These are phyloP conservation scores for Galleria mellonella DNA, from an alignment of 1,140 invertebrate genomes.

Conservation along the genomic window DNA sequence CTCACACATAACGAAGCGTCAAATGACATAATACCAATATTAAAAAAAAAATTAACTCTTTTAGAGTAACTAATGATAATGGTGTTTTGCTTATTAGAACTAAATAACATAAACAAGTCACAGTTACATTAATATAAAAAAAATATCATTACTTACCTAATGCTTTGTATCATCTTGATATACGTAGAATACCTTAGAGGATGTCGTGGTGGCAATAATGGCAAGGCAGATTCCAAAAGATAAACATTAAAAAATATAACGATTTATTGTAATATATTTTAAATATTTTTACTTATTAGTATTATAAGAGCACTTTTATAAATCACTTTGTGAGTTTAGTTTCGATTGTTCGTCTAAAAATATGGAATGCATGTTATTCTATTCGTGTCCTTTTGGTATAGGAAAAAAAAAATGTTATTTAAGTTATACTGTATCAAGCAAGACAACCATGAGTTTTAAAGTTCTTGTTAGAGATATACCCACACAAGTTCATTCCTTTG, in stretches of 20 bases:
- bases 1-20: too few relatives aligned
- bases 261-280: background rate
- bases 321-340: constrained; percentile 19
- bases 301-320: constrained; percentile 46
- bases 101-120: too few relatives aligned
- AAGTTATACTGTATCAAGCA: constrained; percentile 24
- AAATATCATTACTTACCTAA: constrained; percentile 35
- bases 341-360: constrained; percentile 43
- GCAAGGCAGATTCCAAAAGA: constrained; percentile 15
- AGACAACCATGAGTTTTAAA: constrained; percentile 11
- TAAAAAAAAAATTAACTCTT: too few relatives aligned
- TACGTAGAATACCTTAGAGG: constrained; percentile 29
- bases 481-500: constrained; percentile 11
- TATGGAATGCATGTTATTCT: background rate
- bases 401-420: background rate
- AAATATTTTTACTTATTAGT: constrained; percentile 5
- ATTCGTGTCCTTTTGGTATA: constrained; percentile 46
- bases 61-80: too few relatives aligned
- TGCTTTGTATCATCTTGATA: constrained; percentile 50
- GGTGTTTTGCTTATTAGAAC: too few relatives aligned
- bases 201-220: constrained; percentile 10
- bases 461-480: background rate
- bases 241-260: constrained; percentile 16
- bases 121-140: constrained; percentile 4
- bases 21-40: too few relatives aligned